A percentile compares a stretch with the other conserved stretches of the same genome.
These are phyloP conservation scores for Nomia melanderi DNA, from an alignment of 1,140 invertebrate genomes.

Conservation along the genomic window DNA sequence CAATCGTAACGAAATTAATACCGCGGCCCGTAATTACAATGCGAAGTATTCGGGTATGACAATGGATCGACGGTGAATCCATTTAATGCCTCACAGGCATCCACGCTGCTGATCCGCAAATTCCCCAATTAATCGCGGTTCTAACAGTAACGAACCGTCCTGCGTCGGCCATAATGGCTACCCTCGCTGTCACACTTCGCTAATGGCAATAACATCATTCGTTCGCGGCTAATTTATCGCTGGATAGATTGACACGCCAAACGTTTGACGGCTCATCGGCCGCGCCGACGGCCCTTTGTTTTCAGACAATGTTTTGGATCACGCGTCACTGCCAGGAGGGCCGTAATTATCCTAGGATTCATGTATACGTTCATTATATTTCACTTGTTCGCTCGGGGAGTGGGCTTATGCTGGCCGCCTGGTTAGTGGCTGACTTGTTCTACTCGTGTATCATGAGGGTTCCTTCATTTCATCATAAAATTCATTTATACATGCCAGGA, in stretches of 20 bases:
- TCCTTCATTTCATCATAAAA: too few species aligned
- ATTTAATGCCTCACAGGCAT: constrained; percentile 42
- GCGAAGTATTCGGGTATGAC: constrained; percentile 31
- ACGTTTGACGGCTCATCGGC: neutral
- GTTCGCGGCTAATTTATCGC: constrained; percentile 43
- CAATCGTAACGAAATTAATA: constrained; percentile 20
- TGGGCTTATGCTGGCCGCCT: too few species aligned
- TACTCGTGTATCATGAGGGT: too few species aligned
- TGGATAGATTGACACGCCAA: neutral
- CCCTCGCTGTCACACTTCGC: constrained; percentile 18
- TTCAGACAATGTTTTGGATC: neutral
- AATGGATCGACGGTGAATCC: neutral
- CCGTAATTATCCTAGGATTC: neutral
- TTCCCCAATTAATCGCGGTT: constrained; percentile 49
- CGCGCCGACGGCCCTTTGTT: neutral
- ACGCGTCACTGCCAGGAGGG: neutral
- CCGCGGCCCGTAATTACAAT: constrained; percentile 9
- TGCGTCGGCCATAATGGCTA: constrained; percentile 39
- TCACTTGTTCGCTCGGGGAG: too few species aligned
- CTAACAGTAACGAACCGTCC: constrained; percentile 44
- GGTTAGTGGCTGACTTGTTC: too few species aligned
- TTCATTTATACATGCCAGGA: too few species aligned
- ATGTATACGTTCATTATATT: neutral
- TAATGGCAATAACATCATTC: constrained; percentile 51
- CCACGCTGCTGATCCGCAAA: constrained; percentile 48